Evolutionary conservation across 2,888 invertebrate genomes (phyloP), one percentile per base, ranked within the genome.

Genomic region (Lepeophtheirus nordmannii): DNA sequence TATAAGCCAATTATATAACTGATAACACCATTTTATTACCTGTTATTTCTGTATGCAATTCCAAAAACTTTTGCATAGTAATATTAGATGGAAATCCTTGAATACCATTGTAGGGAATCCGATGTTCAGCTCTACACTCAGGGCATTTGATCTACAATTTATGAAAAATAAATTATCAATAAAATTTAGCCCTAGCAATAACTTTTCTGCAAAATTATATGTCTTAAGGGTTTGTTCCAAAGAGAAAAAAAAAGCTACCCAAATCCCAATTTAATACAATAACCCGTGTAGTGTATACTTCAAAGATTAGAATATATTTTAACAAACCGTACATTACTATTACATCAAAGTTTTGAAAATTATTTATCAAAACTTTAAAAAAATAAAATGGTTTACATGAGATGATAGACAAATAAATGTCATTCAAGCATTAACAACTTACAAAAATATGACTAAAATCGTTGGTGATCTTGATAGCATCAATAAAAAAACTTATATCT

Each of bases 1-100:
- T 30, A 30, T 30, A 30, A 30, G 2, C 2, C 7, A 30, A 30
- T 30, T 30, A 30, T 30, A 30, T 30, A 7, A 7, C 7, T 30
- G 7, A 30, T 30, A 5, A 7, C 7, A 30, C 7, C 30, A 30
- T 30, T 30, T 30, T 30, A 53, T n/a, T 70, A 37, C 73, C 73
- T 1, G 73, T 72, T 69, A 91, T 91, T 77, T 90, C 87, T 75
- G 89, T 87, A 75, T 93, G 92, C 68, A 96, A 81, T 75, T 94
- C 94, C 73, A 96, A 80, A 77, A 96, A 96, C 72, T 93, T 82
- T 77, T 91, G 89, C 62, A 96, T 81, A 68, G 94, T 96, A 53
- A 94, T 91, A 78, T 96, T 96, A 74, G 91, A 93, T 65, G 94
- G 94, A 76, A 90, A 94, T 69, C 89, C 89, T 74, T 89, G 87